Evolutionary conservation across 2,888 invertebrate genomes (phyloP), one percentile per base, ranked within the genome.

Genomic region (Philereme vetulata): DNA sequence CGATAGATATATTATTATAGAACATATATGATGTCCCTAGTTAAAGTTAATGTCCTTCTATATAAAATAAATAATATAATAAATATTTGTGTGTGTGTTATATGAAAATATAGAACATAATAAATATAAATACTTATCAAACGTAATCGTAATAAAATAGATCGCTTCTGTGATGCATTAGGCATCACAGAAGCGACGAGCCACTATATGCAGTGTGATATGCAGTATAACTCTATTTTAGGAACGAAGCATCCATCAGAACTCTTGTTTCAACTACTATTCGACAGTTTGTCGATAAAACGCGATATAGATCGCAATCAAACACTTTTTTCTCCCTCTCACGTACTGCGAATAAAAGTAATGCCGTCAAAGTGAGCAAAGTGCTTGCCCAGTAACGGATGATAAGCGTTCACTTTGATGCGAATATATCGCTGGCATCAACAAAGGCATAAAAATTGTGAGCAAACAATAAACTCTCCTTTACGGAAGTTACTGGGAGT

Each of bases 211-310:
- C 21, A 1, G 2, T n/a, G 21, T 21, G 1, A 21, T 21, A 21
- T 21, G 21, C 21, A 2, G 21, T 21, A 36, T 36, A 36, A 36
- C 36, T n/a, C n/a, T 36, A 36, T 21, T 21, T 21, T 21, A 21
- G 21, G 21, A 36, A 1, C n/a, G 4, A 5, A 9, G 42, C 44
- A 44, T 33, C 33, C 35, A 53, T 43, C 40, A 11, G 42, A 10
- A 32, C 52, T 51, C 43, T 48, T 51, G 40, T 44, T 56, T 51
- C 44, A n/a, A 51, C 47, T 32, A 49, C 50, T 38, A 42, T 6
- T 46, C 50, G 63, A 62, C 60, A 48, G 70, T 51, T 53, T 66
- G 64, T 67, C 69, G 62, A 77, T 71, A 74, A 64, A 72, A 58
- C 36, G 35, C 48, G 43, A 44, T 40, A 49, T 53, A 51, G 65